Evolutionary conservation across 2,888 invertebrate genomes (phyloP).

Genomic region (Nephrotoma flavescens): DNA sequence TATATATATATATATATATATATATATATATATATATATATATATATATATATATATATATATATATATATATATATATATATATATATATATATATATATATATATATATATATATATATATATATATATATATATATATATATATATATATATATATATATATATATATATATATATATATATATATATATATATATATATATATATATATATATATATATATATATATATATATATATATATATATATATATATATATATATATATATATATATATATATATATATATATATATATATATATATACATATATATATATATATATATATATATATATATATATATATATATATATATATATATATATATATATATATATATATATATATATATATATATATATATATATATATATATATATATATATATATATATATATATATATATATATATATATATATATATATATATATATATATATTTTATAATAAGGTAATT

Average conservation of each 20-base stretch:
- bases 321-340: constrained; percentile 7
- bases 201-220: constrained; percentile 5
- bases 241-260: background rate
- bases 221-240: background rate
- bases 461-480: constrained; percentile 9
- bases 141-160: constrained; percentile 9
- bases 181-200: constrained; percentile 8
- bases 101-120: constrained; percentile 10
- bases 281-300: constrained; percentile 8
- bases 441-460: constrained; percentile 9
- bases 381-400: background rate
- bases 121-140: constrained; percentile 10
- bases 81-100: constrained; percentile 9
- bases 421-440: constrained; percentile 1
- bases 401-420: background rate
- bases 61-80: constrained; percentile 9
- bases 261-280: background rate
- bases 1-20: background rate
- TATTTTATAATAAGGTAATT: background rate
- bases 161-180: constrained; percentile 1
- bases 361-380: background rate
- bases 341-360: constrained; percentile 8
- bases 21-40: constrained; percentile 9
- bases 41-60: constrained; percentile 9
- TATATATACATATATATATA: constrained; percentile 10